Evolutionary conservation across 2,888 invertebrate species (phyloP).

Genomic region (Lepidochrysops patricia): DNA sequence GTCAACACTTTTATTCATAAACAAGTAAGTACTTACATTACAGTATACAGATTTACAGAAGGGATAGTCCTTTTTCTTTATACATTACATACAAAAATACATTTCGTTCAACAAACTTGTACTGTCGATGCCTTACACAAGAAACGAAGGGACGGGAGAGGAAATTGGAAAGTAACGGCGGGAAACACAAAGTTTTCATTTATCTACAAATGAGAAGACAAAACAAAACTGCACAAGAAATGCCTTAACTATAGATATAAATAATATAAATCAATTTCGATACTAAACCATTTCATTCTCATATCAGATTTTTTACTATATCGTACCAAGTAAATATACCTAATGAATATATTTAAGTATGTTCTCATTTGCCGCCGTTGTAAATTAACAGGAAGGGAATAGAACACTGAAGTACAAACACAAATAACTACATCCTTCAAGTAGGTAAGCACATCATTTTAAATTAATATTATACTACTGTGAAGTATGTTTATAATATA

Average conservation of each 20-base stretch:
- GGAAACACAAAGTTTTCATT: background rate
- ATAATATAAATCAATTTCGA: too few species aligned
- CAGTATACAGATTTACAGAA: slow-evolving; percentile 48
- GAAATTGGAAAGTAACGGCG: background rate
- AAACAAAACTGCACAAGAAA: background rate
- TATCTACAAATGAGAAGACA: background rate
- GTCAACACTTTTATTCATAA: slow-evolving; percentile 72
- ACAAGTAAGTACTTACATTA: slow-evolving; percentile 62
- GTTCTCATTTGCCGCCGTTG: background rate
- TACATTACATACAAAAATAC: slow-evolving; percentile 25
- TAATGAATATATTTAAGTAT: background rate
- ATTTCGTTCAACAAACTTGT: slow-evolving; percentile 11
- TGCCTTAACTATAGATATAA: background rate
- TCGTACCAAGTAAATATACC: background rate
- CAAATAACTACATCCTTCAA: background rate
- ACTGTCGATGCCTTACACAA: slow-evolving; percentile 10
- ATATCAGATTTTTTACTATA: background rate
- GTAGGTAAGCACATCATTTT: background rate
- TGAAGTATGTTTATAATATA: background rate
- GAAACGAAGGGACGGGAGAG: background rate
- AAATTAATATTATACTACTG: background rate
- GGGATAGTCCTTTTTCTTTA: slow-evolving; percentile 17
- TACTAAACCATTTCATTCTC: too few species aligned
- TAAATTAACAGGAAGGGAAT: background rate
- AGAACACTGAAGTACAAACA: background rate